Evolutionary conservation across 1,140 invertebrate genomes (phyloP).

Genomic region (Drosophila lacertosa): DNA sequence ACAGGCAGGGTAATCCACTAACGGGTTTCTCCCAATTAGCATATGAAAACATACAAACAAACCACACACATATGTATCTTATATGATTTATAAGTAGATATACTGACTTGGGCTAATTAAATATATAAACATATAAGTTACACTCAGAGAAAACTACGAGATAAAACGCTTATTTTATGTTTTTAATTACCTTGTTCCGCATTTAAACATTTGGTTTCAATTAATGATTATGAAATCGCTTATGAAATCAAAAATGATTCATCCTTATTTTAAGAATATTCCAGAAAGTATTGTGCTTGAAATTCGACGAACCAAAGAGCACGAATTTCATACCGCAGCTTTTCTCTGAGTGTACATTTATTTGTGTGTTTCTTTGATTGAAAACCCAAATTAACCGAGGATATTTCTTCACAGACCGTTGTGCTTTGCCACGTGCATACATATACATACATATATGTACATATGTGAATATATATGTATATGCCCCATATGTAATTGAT

Average conservation of each 20-base stretch:
- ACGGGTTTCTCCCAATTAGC: background rate
- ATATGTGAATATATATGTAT: background rate
- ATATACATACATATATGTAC: background rate
- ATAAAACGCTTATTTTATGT: too few relatives aligned
- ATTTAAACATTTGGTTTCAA: too few relatives aligned
- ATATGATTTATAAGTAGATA: background rate
- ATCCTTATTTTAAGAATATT: background rate
- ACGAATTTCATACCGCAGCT: too few relatives aligned
- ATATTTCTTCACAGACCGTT: constrained; percentile 30
- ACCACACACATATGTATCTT: constrained; percentile 1
- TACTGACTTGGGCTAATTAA: constrained; percentile 12
- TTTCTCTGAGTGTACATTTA: constrained; percentile 3
- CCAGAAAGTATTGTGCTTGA: too few relatives aligned
- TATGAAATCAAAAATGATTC: too few relatives aligned
- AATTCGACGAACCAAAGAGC: too few relatives aligned
- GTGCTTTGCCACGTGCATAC: constrained; percentile 22
- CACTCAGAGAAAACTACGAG: too few relatives aligned
- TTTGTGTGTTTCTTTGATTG: constrained; percentile 16
- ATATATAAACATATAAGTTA: constrained; percentile 12
- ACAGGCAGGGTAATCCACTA: constrained; percentile 21
- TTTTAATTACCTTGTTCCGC: too few relatives aligned
- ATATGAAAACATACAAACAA: constrained; percentile 1
- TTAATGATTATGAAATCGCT: too few relatives aligned
- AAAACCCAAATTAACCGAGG: background rate
- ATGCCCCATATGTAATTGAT: background rate